Base-by-base conservation (phyloP, 2,113 vertebrate genomes). In the Axis porcinus region DNA sequence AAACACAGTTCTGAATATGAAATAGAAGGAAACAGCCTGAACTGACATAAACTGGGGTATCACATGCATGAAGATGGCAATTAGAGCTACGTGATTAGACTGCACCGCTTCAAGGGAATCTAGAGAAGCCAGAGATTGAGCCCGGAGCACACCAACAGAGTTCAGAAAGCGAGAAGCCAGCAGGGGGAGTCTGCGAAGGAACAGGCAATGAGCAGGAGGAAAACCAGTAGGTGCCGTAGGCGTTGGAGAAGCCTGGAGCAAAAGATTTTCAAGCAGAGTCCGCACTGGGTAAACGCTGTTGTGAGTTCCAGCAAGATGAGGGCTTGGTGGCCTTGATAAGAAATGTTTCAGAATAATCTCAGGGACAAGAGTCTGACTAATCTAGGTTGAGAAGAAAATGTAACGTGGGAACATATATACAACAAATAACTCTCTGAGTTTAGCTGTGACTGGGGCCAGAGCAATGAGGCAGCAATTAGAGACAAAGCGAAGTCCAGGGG, bases 371-470 rank as follows among this genome's bases (percentile, higher is more conserved):
- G 10, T 81, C 25, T 89, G 30, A 87, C 23, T 90, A 43, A 76
- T 13, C 10, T 0, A 82, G 30, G n/a, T 9, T 60, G n/a, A 81
- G 21, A 93, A 78, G 9, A 95, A 6, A 96, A 90, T 58, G 43
- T 27, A 36, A 90, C 13, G 1, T 54, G 14, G 91, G 33, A 78
- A 88, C 78, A 33, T 74, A 62, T 0, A 86, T 14, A 78, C 43
- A 96, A 81, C 43, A 96, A 88, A 13, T 78, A 93, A 89, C 25
- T 54, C 52, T 89, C 47, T 82, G 74, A 83, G 3, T 85, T 93
- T 70, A 92, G 25, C 15, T 62, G 1, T 84, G 30, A 81, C 12
- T 11, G 15, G 50, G 27, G 67, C 5, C 21, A 62, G 25, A 93
- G 30, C 92, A 87, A 89, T 58, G 36, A 40, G 43, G 13, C 83